phyloP scores from a whole-genome alignment of 2,113 vertebrate genomes.

The Dendrocopos noguchii region DNA sequence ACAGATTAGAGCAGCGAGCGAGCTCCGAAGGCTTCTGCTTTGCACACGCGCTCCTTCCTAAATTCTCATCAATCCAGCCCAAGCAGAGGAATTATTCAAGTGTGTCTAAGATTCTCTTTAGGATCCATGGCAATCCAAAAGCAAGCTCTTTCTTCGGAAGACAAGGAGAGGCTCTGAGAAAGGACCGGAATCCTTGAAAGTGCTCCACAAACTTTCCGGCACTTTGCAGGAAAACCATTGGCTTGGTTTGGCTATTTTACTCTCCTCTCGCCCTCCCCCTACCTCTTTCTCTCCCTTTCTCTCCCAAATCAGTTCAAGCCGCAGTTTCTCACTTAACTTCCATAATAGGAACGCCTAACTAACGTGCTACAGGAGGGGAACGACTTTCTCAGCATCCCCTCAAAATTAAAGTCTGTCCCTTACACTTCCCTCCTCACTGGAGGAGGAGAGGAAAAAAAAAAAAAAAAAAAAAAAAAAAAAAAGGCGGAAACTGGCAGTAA shows the following conservation, averaged over 20 bases:
- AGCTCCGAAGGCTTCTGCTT: conserved; percentile 53
- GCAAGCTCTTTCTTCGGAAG: conserved; percentile 70
- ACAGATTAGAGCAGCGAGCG: conserved; percentile 41
- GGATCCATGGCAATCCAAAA: conserved; percentile 73
- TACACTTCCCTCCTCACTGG: conserved; percentile 9
- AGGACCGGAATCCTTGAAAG: conserved; percentile 76
- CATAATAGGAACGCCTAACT: conserved; percentile 66
- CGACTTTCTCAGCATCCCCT: conserved; percentile 7
- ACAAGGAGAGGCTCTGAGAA: conserved; percentile 54
- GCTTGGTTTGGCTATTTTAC: conserved; percentile 42
- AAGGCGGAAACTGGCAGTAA: conserved; percentile 44
- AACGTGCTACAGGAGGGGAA: conserved; percentile 37
- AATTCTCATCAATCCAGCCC: conserved; percentile 73
- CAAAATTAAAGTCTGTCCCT: neutral
- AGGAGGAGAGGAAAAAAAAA: too few relatives aligned
- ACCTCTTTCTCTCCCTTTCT: conserved; percentile 32
- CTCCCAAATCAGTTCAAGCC: conserved; percentile 68
- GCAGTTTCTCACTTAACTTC: conserved; percentile 75
- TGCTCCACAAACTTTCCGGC: conserved; percentile 77
- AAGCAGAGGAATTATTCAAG: conserved; percentile 63
- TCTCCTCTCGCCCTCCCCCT: conserved; percentile 48
- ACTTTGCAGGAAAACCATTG: conserved; percentile 64
- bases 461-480: neutral
- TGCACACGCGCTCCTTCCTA: conserved; percentile 69
- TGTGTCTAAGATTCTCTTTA: conserved; percentile 63